Conservation (phyloP, 2,888 invertebrate genomes). For the Fabriciana adippe region DNA sequence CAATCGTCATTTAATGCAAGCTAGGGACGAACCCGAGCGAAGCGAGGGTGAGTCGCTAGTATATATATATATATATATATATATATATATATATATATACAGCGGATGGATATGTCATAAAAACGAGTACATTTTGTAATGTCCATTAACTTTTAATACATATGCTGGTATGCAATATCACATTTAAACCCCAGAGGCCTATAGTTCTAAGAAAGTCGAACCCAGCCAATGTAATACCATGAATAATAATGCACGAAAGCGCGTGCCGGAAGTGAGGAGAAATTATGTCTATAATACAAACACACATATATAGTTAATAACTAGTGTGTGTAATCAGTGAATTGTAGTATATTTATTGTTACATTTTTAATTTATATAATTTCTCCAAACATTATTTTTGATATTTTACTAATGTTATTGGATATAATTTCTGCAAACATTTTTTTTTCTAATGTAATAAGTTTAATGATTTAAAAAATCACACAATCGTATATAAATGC, state of each 20-base stretch:
- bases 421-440: no score
- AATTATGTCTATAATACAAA: constrained; percentile 38
- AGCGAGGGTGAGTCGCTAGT: no score
- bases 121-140: not conserved
- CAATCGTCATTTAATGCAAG: no score
- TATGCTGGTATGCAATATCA: constrained; percentile 15
- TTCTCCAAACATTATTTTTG: no score
- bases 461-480: no score
- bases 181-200: constrained; percentile 23
- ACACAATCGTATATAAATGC: no score
- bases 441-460: no score
- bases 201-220: constrained; percentile 46
- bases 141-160: not conserved
- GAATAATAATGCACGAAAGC: constrained; percentile 69
- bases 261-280: constrained; percentile 55
- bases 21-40: no score
- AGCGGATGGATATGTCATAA: not conserved
- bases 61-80: no score
- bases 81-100: no score
- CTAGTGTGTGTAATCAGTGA: not conserved
- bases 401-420: no score
- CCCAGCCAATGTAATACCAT: constrained; percentile 30
- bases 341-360: not conserved
- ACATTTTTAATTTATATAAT: not conserved
- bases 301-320: constrained; percentile 38